Evolutionary conservation across 2,797 vertebrate species (phyloP).

Genomic region (Falco rusticolus): DNA sequence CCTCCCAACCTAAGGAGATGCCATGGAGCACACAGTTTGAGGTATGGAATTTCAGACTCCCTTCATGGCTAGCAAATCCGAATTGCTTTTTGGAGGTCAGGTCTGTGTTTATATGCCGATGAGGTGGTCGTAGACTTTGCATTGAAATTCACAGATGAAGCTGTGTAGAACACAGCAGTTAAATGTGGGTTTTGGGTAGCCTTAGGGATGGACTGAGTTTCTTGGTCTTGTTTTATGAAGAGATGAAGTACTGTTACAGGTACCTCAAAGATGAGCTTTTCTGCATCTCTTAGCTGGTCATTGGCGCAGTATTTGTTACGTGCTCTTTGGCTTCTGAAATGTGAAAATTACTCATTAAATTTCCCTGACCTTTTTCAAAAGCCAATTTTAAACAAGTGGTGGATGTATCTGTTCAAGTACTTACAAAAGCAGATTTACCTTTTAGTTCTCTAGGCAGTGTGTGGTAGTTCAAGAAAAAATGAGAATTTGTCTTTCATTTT

Average conservation of each 20-base stretch:
- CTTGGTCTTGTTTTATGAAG: background rate
- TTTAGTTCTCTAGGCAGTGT: background rate
- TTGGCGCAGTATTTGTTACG: background rate
- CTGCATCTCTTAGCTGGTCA: background rate
- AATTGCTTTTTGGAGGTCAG: background rate
- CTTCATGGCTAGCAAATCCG: background rate
- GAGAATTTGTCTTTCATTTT: background rate
- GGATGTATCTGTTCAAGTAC: background rate
- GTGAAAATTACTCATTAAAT: background rate
- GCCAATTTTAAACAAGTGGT: background rate
- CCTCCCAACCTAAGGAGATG: background rate
- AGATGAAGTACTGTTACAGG: background rate
- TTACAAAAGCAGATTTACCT: background rate
- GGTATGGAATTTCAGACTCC: background rate
- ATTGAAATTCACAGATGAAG: background rate
- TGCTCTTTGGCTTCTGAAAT: background rate
- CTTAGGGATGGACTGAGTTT: background rate
- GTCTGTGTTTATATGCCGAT: background rate
- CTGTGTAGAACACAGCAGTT: background rate
- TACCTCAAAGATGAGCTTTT: background rate
- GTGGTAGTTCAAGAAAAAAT: background rate
- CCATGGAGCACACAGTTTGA: background rate
- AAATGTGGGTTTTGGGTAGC: background rate
- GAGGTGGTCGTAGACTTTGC: background rate
- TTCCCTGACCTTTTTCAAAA: background rate